Evolutionary conservation across 2,888 invertebrate genomes (phyloP), one percentile per base, ranked within the genome.

Genomic region (Physocephala rufipes): DNA sequence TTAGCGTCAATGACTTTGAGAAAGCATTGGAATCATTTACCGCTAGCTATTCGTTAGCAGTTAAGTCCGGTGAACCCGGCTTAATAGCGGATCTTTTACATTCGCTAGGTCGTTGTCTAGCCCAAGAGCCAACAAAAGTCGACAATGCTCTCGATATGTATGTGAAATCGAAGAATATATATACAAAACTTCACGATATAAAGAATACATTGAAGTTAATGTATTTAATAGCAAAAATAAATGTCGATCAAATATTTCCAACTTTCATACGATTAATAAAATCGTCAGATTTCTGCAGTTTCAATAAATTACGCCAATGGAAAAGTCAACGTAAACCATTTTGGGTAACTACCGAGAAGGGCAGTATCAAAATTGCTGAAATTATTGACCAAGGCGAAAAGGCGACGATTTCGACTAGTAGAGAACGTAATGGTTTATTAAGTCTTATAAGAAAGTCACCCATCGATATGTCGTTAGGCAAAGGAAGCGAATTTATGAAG

Each of bases 261-360:
- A 73, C 79, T 2, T 81, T 82, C 12, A 80, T 82, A 76, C 80
- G 80, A 68, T 78, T 83, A 77, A 64, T 82, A 0, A 82, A 82
- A 74, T 72, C 75, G 0, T 76, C 78, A 2, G 30, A 58, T 4
- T 80, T 78, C 55, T 82, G 82, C 59, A 78, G 79, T 49, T 79
- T 82, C 66, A 78, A 75, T 55, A 80, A 80, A 55, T 70, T 82
- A 5, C 76, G 78, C 1, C 79, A 77, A 65, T 82, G 82, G 82
- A 82, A 83, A 74, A 79, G 78, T 65, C 76, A 78, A 28, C 79
- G 81, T 51, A 73, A 78, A 24, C 82, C 81, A 0, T 83, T 82
- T 71, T 82, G 82, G 82, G 1, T 12, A n/a, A n/a, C n/a, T n/a
- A n/a, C n/a, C n/a, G n/a, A n/a, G n/a, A n/a, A n/a, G n/a, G n/a